phyloP scores from a whole-genome alignment of 1,140 invertebrate species.

The Euura lappo region DNA sequence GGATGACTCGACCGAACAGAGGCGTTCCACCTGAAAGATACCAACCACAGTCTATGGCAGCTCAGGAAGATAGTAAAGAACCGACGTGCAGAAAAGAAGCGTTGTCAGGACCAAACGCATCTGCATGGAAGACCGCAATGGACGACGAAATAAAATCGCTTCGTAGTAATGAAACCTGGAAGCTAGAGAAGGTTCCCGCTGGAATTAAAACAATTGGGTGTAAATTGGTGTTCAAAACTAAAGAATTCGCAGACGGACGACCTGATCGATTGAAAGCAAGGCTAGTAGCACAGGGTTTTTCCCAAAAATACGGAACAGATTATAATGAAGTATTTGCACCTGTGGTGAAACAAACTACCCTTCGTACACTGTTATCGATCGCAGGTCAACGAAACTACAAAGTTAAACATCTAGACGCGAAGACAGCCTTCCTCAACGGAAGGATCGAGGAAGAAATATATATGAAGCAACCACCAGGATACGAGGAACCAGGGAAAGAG shows the following conservation, averaged over 20 bases:
- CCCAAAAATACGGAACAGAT: conserved; percentile 33
- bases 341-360: too few relatives aligned
- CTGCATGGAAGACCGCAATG: not conserved
- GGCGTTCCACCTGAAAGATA: not conserved
- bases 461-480: conserved; percentile 11
- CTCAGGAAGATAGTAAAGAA: not conserved
- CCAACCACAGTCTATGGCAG: not conserved
- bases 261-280: conserved; percentile 22
- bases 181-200: conserved; percentile 1
- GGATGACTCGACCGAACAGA: not conserved
- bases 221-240: conserved; percentile 28
- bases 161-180: conserved; percentile 28
- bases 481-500: not conserved
- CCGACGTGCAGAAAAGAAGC: not conserved
- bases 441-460: conserved; percentile 10
- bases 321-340: conserved; percentile 30
- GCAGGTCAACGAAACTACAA: conserved; percentile 17
- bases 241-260: conserved; percentile 21
- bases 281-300: conserved; percentile 26
- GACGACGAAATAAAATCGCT: conserved; percentile 17
- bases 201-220: not conserved
- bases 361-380: not conserved
- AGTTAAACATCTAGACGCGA: conserved; percentile 42
- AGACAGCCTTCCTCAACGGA: conserved; percentile 11
- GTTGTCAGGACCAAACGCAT: not conserved